These are phyloP conservation scores for Phaonia tiefii DNA, from an alignment of 2,888 invertebrate species.

Conservation along the genomic window DNA sequence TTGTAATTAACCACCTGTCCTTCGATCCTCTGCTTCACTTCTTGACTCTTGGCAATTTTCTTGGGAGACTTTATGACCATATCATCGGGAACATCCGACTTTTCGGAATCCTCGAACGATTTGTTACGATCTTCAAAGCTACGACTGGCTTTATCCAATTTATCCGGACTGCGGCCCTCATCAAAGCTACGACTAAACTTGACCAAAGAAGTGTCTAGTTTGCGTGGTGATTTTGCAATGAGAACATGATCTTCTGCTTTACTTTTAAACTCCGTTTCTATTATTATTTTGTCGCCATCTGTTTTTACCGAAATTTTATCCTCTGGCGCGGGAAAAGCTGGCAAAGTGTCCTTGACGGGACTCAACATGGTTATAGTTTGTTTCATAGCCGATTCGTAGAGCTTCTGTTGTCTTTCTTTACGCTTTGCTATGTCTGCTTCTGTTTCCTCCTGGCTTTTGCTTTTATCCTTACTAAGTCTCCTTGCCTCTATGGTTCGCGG, in stretches of 20 bases:
- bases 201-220: conserved; percentile 84
- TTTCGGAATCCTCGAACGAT: conserved; percentile 84
- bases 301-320: conserved; percentile 88
- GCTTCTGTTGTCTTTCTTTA: conserved; percentile 87
- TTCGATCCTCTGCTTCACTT: conserved; percentile 85
- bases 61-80: conserved; percentile 83
- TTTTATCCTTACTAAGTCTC: conserved; percentile 82
- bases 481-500: conserved; percentile 85
- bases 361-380: conserved; percentile 88
- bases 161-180: conserved; percentile 83
- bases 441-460: conserved; percentile 87
- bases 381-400: conserved; percentile 88
- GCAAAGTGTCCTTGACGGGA: conserved; percentile 87
- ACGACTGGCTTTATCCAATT: conserved; percentile 83
- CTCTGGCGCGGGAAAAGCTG: conserved; percentile 87
- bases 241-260: conserved; percentile 89
- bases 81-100: conserved; percentile 81
- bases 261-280: conserved; percentile 87
- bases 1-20: conserved; percentile 84
- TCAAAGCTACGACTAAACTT: conserved; percentile 85
- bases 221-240: conserved; percentile 88
- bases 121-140: conserved; percentile 85
- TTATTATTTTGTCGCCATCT: conserved; percentile 86
- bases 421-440: conserved; percentile 86
- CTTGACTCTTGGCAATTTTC: conserved; percentile 83